Conservation (phyloP, 2,113 vertebrate species). For the Urocitellus parryii region DNA sequence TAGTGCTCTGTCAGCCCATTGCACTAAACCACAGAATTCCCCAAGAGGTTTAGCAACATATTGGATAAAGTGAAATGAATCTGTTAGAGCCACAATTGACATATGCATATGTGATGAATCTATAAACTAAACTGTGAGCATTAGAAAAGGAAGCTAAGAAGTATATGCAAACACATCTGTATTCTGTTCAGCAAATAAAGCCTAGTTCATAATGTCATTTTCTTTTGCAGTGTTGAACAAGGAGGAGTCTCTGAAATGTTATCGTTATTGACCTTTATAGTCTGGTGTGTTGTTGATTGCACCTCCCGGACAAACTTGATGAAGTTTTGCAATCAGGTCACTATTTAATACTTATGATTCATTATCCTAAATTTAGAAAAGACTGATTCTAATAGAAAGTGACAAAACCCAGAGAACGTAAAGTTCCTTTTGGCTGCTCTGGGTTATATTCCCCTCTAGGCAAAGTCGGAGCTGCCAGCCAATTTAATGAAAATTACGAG, state of each 20-base stretch:
- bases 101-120: slow-evolving; percentile 56
- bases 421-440: slow-evolving; percentile 56
- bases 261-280: slow-evolving; percentile 56
- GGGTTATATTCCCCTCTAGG: slow-evolving; percentile 58
- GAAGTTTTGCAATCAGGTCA: slow-evolving; percentile 56
- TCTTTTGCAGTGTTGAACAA: slow-evolving; percentile 16
- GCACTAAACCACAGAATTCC: slow-evolving; percentile 68
- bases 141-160: slow-evolving; percentile 66
- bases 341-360: slow-evolving; percentile 50
- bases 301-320: slow-evolving; percentile 12
- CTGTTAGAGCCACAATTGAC: slow-evolving; percentile 74
- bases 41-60: slow-evolving; percentile 64
- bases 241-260: slow-evolving; percentile 24
- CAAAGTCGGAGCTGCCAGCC: slow-evolving; percentile 44
- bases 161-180: slow-evolving; percentile 58
- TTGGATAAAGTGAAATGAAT: slow-evolving; percentile 81
- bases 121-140: slow-evolving; percentile 30
- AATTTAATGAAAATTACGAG: slow-evolving; percentile 63
- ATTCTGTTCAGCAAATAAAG: slow-evolving; percentile 49
- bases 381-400: slow-evolving; percentile 60
- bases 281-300: slow-evolving; percentile 15
- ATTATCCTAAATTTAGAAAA: slow-evolving; percentile 68
- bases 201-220: slow-evolving; percentile 57
- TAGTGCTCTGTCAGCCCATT: slow-evolving; percentile 76
- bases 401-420: slow-evolving; percentile 73